Conservation (phyloP, 2,113 vertebrate species). For the Cisticola juncidis region DNA sequence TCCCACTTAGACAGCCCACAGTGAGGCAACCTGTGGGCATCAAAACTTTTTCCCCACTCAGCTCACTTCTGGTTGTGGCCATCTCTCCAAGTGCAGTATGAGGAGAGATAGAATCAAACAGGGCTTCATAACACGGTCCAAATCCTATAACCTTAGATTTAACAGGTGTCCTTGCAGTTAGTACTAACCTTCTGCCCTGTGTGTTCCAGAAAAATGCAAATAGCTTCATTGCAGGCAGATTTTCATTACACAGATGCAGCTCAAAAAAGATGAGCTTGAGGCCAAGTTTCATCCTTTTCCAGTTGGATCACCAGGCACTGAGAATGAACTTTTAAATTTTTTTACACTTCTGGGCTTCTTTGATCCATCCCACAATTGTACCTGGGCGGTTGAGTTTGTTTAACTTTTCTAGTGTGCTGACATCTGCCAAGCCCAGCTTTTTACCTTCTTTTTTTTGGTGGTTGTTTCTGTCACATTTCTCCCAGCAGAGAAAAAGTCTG, state of each 20-base stretch:
- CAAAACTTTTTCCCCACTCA: not conserved
- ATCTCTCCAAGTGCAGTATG: not conserved
- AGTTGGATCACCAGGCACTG: not conserved
- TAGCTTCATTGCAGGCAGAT: not conserved
- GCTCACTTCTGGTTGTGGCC: not conserved
- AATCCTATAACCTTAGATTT: not conserved
- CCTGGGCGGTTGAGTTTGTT: not conserved
- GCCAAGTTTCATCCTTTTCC: not conserved
- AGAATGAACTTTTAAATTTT: not conserved
- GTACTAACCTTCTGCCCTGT: not conserved
- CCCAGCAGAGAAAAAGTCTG: not conserved
- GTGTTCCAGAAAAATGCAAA: not conserved
- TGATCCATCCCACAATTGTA: not conserved
- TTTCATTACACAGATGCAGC: not conserved
- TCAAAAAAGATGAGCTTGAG: not conserved
- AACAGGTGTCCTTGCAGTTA: not conserved
- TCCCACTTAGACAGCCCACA: not conserved
- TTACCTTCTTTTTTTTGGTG: not conserved
- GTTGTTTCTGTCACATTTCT: not conserved
- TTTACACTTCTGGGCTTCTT: not conserved
- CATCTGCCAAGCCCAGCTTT: not conserved
- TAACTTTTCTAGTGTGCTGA: not conserved
- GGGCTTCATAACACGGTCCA: not conserved
- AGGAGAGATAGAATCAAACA: not conserved
- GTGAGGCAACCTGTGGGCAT: rapidly evolving